phyloP scores from a whole-genome alignment of 2,888 invertebrate genomes.

The Notodonta ziczac region DNA sequence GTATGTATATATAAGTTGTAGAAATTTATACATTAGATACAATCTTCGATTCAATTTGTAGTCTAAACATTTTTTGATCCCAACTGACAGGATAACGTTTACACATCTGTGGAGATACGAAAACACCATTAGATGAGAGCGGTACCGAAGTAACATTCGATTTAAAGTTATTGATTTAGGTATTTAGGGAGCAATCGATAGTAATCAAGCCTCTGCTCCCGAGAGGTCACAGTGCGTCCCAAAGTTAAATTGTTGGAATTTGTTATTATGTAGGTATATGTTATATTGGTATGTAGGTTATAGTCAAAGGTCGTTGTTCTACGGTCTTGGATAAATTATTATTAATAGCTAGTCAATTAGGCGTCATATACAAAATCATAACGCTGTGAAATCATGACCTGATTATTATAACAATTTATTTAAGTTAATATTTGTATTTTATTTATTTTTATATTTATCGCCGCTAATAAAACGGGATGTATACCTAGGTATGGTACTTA shows the following conservation, averaged over 20 bases:
- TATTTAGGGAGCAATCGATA: slow-evolving; percentile 7
- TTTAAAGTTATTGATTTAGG: slow-evolving; percentile 9
- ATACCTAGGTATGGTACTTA: too few species aligned
- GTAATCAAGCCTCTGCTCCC: slow-evolving; percentile 2
- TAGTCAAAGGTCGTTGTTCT: slow-evolving; percentile 1
- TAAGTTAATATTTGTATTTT: background rate
- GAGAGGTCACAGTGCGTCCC: background rate
- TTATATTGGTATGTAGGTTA: background rate
- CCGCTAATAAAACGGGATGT: background rate
- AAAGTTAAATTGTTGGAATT: slow-evolving; percentile 9
- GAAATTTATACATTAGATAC: too few species aligned
- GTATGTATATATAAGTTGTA: too few species aligned
- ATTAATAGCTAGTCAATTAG: background rate
- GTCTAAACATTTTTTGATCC: too few species aligned
- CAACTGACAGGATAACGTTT: too few species aligned
- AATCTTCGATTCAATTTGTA: too few species aligned
- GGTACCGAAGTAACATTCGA: too few species aligned
- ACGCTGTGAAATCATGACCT: background rate
- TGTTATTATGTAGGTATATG: background rate
- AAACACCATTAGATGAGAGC: too few species aligned
- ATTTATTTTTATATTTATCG: background rate
- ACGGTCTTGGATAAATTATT: background rate
- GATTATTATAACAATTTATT: background rate
- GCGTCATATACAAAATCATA: background rate
- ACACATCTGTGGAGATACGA: too few species aligned